Conservation (phyloP, 2,888 invertebrate species). For the Argyresthia goedartella region DNA sequence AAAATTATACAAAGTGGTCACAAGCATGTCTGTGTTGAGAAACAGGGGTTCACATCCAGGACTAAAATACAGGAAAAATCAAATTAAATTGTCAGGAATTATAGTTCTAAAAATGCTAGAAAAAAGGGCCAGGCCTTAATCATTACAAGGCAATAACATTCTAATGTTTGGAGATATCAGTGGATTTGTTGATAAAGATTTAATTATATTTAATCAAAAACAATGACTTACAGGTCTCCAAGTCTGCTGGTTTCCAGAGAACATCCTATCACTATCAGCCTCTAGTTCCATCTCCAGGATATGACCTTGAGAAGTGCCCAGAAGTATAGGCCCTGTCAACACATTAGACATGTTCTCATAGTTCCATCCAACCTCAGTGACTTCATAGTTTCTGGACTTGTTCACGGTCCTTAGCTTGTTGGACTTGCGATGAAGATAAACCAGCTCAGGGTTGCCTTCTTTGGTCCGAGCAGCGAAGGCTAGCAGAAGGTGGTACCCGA, state of each 20-base stretch:
- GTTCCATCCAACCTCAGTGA: slow-evolving; percentile 94
- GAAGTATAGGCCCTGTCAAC: slow-evolving; percentile 85
- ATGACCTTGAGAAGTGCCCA: slow-evolving; percentile 91
- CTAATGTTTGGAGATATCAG: too few relatives aligned
- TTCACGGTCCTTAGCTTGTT: slow-evolving; percentile 76
- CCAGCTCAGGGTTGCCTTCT: slow-evolving; percentile 77
- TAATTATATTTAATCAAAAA: too few relatives aligned
- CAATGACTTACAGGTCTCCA: slow-evolving; percentile 80
- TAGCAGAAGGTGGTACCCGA: slow-evolving; percentile 87
- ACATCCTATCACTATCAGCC: slow-evolving; percentile 85
- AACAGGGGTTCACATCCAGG: neutral
- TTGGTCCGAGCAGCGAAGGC: slow-evolving; percentile 75
- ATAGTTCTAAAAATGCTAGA: too few relatives aligned
- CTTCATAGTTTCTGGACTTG: slow-evolving; percentile 82
- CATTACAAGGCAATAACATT: too few relatives aligned
- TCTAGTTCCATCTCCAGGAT: slow-evolving; percentile 92
- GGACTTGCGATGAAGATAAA: slow-evolving; percentile 84
- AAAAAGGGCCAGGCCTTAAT: too few relatives aligned
- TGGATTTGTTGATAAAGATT: too few relatives aligned
- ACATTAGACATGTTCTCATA: slow-evolving; percentile 76
- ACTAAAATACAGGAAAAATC: too few relatives aligned
- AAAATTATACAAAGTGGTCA: neutral
- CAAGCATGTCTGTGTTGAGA: neutral
- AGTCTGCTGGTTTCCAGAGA: slow-evolving; percentile 82
- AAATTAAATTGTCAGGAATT: too few relatives aligned